Evolutionary conservation across 64 coral and sea anemone genomes (phyloP).

Genomic region (Stichodactyla helianthus): DNA sequence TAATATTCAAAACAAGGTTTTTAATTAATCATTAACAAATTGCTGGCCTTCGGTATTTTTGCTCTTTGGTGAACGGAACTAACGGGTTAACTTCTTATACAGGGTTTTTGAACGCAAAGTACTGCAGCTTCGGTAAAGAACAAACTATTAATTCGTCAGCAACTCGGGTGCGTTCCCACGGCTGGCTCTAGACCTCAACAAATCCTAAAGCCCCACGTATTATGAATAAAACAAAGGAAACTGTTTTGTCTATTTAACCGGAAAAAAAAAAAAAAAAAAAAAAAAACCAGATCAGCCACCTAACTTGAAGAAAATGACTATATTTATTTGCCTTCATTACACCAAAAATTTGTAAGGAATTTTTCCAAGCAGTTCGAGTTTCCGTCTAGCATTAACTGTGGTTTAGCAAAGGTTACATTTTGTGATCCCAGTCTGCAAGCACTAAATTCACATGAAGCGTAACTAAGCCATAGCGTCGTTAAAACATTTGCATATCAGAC

Average conservation of each 20-base stretch:
- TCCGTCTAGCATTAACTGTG: not conserved
- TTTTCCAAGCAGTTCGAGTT: not conserved
- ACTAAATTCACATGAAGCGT: not conserved
- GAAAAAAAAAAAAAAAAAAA: not conserved
- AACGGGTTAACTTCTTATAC: not conserved
- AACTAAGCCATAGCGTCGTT: constrained; percentile 3
- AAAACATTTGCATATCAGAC: not conserved
- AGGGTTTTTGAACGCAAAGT: not conserved
- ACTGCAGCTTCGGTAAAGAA: not conserved
- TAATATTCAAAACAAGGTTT: not conserved
- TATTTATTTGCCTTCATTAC: not conserved
- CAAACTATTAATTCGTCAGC: not conserved
- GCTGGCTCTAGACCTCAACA: not conserved
- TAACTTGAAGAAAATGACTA: not conserved
- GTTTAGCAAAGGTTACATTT: not conserved
- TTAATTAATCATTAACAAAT: constrained; percentile 6
- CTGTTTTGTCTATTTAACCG: not conserved
- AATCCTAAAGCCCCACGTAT: not conserved
- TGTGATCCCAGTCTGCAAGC: not conserved
- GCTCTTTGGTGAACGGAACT: not conserved
- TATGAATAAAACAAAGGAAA: not conserved
- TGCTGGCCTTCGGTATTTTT: not conserved
- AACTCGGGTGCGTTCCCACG: not conserved
- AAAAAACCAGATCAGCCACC: not conserved
- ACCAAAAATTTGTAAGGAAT: not conserved